Base-by-base conservation (phyloP, 2,797 vertebrate genomes). In the Labeo calbasu region DNA sequence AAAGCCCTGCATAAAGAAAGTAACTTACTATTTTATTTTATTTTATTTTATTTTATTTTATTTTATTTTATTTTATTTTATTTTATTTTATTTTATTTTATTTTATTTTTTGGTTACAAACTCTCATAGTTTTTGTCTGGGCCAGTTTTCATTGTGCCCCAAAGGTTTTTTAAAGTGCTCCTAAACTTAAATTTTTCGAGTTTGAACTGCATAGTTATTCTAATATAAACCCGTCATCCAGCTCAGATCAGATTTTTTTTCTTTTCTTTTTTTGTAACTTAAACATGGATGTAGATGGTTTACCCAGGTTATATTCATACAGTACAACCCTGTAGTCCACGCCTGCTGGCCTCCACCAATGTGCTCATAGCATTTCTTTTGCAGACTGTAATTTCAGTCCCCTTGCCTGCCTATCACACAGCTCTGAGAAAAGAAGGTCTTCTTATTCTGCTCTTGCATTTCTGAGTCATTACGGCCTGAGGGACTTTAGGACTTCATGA, bases 401-500 rank as follows among this genome's bases (percentile, higher is more conserved):
- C 59, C n/a, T 77, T 9, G 32, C 51, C 50, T 19, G 19, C 19
- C 68, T 66, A 55, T 32, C n/a, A 5, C 51, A 77, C 36, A 70
- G 66, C 73, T 32, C 63, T 21, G 23, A 72, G 36, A 73, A 65
- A 73, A 48, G 11, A 15, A 23, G 53, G 15, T 70, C 15, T 32
- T 84, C 68, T 65, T 53, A 17, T 71, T 77, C 55, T 46, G 5
- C 66, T 53, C 32, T 6, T 65, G 32, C 68, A 46, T 86, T 76
- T 79, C 72, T 66, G 36, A 82, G 36, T 79, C 80, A 83, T 79
- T 83, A 73, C 2, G 9, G 79, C 79, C 79, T 32, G n/a, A 13
- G 66, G 75, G 85, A 90, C 86, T 92, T 92, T 89, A 90, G 88
- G 82, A 88, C 91, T 48, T 66, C 90, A 89, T 90, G 91, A 93